These are phyloP conservation scores for Notarius lentiginosus DNA, from an alignment of 2,113 vertebrate species.

Conservation along the genomic window DNA sequence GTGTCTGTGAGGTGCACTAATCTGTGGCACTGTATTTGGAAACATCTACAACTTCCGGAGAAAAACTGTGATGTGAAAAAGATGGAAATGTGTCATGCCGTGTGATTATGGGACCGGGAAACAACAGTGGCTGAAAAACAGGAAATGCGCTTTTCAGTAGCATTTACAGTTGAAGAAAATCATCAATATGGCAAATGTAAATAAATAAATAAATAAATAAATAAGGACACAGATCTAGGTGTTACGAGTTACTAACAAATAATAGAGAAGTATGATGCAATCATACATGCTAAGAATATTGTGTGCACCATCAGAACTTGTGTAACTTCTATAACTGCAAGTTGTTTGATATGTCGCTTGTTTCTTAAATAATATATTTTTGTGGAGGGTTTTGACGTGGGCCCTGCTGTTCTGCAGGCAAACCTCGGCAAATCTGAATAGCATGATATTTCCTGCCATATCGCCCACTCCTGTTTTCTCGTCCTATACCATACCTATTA, in stretches of 20 bases:
- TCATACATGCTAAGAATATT: neutral
- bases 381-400: neutral
- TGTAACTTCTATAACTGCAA: neutral
- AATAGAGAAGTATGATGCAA: too few species aligned
- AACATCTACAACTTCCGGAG: neutral
- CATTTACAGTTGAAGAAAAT: neutral
- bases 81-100: neutral
- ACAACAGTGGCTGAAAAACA: neutral
- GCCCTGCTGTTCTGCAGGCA: neutral
- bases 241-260: neutral
- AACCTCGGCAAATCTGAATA: neutral
- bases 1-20: slow-evolving; percentile 24
- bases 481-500: neutral
- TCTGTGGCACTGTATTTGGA: slow-evolving; percentile 19
- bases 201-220: neutral
- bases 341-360: neutral
- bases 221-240: neutral
- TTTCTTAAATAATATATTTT: neutral
- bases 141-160: neutral
- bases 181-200: neutral
- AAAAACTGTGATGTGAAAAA: neutral
- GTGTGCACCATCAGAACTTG: neutral
- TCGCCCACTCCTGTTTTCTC: neutral
- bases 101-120: neutral
- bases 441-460: neutral